Percentiles rank a stretch among this genome's conserved stretches.
Conservation (phyloP, 2,888 invertebrate genomes). For the Drosophila parthenogenetica region DNA sequence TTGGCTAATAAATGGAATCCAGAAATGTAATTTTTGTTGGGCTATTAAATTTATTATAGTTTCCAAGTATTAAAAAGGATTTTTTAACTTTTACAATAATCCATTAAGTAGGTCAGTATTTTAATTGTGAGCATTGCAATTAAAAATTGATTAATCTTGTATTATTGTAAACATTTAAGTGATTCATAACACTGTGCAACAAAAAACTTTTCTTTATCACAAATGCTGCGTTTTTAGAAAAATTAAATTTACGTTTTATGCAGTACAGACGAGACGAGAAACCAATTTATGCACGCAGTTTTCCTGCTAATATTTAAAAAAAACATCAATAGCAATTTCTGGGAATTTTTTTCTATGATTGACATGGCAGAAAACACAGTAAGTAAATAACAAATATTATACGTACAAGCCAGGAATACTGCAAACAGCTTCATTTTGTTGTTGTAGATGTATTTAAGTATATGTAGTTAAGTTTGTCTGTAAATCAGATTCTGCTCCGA, state of each 20-base stretch:
- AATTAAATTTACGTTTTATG: not conserved
- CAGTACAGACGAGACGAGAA: not conserved
- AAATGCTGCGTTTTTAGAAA: too few relatives aligned
- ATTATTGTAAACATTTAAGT: conserved; percentile 21
- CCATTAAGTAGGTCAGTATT: conserved; percentile 53
- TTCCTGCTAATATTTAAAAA: not conserved
- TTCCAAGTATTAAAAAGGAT: not conserved
- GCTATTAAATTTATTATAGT: not conserved
- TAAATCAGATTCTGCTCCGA: conserved; percentile 34
- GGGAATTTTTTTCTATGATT: conserved; percentile 10
- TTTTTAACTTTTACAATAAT: not conserved
- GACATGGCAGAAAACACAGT: not conserved
- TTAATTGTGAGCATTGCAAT: not conserved
- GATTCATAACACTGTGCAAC: conserved; percentile 15
- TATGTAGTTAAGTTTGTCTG: conserved; percentile 24
- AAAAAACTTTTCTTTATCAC: not conserved
- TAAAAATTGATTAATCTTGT: conserved; percentile 23
- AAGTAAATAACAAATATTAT: not conserved
- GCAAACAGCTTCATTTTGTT: conserved; percentile 79
- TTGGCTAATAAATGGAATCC: not conserved
- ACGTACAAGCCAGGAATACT: conserved; percentile 80
- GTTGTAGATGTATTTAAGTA: conserved; percentile 15
- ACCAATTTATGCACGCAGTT: not conserved
- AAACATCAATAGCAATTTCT: conserved; percentile 20
- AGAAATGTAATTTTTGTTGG: not conserved